Evolutionary conservation across 1,140 invertebrate genomes (phyloP).

Genomic region (Gonatopus flavifemur): DNA sequence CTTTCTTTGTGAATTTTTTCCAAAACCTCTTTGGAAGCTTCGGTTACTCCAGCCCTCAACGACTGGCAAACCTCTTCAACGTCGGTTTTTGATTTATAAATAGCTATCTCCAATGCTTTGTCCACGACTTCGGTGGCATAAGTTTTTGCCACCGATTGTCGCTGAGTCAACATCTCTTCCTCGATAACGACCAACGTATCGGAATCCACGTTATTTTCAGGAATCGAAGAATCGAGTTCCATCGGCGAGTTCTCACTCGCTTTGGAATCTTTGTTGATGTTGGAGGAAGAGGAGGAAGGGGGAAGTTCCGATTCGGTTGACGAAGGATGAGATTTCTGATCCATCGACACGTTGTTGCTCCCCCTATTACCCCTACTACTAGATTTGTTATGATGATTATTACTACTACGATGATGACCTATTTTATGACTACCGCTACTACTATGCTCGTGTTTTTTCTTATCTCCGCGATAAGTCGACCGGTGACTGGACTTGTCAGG

Average conservation of each 20-base stretch:
- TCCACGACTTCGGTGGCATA: conserved; percentile 55
- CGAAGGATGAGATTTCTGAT: too few species aligned
- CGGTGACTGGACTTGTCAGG: conserved; percentile 33
- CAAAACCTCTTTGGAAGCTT: conserved; percentile 48
- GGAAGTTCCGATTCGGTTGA: too few species aligned
- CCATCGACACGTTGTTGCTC: too few species aligned
- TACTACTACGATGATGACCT: conserved; percentile 25
- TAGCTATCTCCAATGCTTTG: conserved; percentile 52
- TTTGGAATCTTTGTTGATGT: conserved; percentile 28
- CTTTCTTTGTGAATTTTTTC: conserved; percentile 49
- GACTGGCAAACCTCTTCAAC: conserved; percentile 55
- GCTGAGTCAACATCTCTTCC: conserved; percentile 12
- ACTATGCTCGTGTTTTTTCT: conserved; percentile 19
- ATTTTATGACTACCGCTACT: conserved; percentile 19
- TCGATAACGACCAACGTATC: conserved; percentile 9
- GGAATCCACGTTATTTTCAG: neutral
- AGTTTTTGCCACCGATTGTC: conserved; percentile 36
- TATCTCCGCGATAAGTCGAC: conserved; percentile 10
- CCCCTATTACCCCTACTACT: conserved; percentile 13
- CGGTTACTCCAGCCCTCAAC: conserved; percentile 41
- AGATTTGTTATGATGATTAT: conserved; percentile 26
- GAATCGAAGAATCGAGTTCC: conserved; percentile 8
- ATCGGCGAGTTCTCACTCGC: conserved; percentile 12
- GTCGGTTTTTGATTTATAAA: conserved; percentile 56
- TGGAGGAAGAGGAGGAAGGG: too few species aligned